Evolutionary conservation across 2,113 vertebrate genomes (phyloP), one percentile per base, ranked within the genome.

Genomic region (Oryzias woworae): DNA sequence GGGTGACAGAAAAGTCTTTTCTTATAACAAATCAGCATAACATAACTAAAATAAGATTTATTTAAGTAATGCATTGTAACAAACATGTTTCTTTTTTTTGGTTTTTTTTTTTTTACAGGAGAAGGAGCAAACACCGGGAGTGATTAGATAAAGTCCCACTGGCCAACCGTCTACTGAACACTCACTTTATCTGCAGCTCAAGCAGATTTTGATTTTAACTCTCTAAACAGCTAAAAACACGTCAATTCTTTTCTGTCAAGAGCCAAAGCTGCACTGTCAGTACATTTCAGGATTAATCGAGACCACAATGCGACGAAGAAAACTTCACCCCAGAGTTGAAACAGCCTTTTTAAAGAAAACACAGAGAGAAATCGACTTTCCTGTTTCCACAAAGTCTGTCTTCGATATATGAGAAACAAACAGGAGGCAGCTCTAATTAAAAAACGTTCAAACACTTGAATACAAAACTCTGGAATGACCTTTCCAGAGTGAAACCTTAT

Each of bases 401-500:
- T 80, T 73, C 59, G 41, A 73, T 74, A 65, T 58, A 54, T 49
- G 18, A 72, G 36, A 76, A 80, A 77, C 51, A 78, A 81, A 72
- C 46, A 26, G 57, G 55, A 71, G 59, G 49, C 52, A 42, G 12
- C 45, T 70, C 55, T 41, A 60, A 70, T 31, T 71, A 45, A 74
- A 69, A 36, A 48, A 49, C 45, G 49, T 74, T 79, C 52, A 55
- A 69, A 67, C 20, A 46, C 43, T 58, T 67, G 73, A 77, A 73
- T 73, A 73, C 61, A 78, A 77, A 69, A 41, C 63, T 67, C 62
- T 56, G 58, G 75, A 70, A 56, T 75, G 81, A 91, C 87, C 82
- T 91, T 91, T 87, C 53, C 69, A 58, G 23, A 73, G 31, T 84
- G 72, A 86, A 87, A 75, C 73, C 74, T 73, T 83, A 77, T 84